phyloP scores from a whole-genome alignment of 1,140 invertebrate genomes.

The Whitmania pigra region DNA sequence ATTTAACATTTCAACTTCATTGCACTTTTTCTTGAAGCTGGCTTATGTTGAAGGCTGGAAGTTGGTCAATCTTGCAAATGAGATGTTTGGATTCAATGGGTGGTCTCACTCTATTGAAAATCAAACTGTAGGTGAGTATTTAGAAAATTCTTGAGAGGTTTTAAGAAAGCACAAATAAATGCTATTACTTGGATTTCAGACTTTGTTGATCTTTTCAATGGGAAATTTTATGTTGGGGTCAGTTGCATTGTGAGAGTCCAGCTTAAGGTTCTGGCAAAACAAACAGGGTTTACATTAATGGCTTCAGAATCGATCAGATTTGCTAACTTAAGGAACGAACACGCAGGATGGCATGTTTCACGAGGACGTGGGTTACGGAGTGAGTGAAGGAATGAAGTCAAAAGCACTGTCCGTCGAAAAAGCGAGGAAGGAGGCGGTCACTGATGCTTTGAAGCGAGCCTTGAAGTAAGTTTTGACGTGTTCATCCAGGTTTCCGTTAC shows the following conservation, averaged over 20 bases:
- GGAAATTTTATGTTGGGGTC: constrained; percentile 44
- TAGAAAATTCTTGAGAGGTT: background rate
- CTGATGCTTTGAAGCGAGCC: constrained; percentile 45
- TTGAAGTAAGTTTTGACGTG: constrained; percentile 35
- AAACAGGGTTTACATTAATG: background rate
- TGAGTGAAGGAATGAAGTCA: constrained; percentile 45
- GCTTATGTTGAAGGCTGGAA: constrained; percentile 46
- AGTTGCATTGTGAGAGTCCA: constrained; percentile 44
- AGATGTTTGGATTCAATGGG: constrained; percentile 47
- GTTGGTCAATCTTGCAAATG: constrained; percentile 43
- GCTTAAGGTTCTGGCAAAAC: constrained; percentile 35
- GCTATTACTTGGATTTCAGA: constrained; percentile 31
- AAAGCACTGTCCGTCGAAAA: constrained; percentile 45
- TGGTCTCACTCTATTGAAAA: constrained; percentile 45
- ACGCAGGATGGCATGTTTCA: constrained; percentile 43
- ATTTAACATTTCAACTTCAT: background rate
- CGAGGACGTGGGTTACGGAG: constrained; percentile 47
- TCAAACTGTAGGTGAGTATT: constrained; percentile 41
- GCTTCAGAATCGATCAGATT: background rate
- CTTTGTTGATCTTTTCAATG: constrained; percentile 42
- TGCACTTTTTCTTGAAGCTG: constrained; percentile 30
- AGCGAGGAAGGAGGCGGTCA: constrained; percentile 46
- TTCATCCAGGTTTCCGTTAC: background rate
- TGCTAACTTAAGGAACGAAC: no score
- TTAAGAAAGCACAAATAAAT: background rate